Base-by-base conservation (phyloP, 2,888 invertebrate species). In the Perizoma affinitatum region DNA sequence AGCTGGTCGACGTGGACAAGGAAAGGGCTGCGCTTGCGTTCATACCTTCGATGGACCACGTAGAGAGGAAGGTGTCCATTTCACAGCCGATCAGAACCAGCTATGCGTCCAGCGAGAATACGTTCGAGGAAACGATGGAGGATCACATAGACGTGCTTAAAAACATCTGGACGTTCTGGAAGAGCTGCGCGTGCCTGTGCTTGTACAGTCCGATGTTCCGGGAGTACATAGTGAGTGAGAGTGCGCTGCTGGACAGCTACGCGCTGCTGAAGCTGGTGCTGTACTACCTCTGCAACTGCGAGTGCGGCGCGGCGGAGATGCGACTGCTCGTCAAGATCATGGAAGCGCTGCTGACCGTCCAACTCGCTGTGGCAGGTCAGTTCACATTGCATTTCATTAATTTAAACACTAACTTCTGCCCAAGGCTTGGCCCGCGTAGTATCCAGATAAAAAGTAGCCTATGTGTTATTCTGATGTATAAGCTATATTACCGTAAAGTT, bases 151-250 rank as follows among this genome's bases (percentile, higher is more conserved):
- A 88, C 38, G 67, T 84, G 45, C 65, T 93, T 63, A 89, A 90
- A 71, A 87, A 84, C 46, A 81, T 88, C 7, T 84, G 84, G 64
- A 89, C 90, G 44, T 93, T 93, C 65, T 93, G 93, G 93, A 86
- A 86, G 75, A 88, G 88, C 2, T 92, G 92, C 69, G 92, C 92
- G 5, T 82, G 82, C 6, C 72, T 95, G 47, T 93, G 93, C 41
- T 73, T 94, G 51, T 93, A 91, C 78, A 94, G 94, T 64, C 94
- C 94, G 0, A 79, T 85, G 82, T 93, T 94, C 69, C 84, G 94
- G 1, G 73, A 78, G 68, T 83, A 87, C 72, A 76, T 93, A 56
- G 86, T 84, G 10, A 75, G 79, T 33, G 88, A 91, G 76, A 53
- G 73, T 0, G 83, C 89, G 71, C 78, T 90, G 60, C 59, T 80